Percentiles rank a stretch among this genome's conserved stretches.
phyloP scores from a whole-genome alignment of 2,888 invertebrate species.

The Altica lythri region DNA sequence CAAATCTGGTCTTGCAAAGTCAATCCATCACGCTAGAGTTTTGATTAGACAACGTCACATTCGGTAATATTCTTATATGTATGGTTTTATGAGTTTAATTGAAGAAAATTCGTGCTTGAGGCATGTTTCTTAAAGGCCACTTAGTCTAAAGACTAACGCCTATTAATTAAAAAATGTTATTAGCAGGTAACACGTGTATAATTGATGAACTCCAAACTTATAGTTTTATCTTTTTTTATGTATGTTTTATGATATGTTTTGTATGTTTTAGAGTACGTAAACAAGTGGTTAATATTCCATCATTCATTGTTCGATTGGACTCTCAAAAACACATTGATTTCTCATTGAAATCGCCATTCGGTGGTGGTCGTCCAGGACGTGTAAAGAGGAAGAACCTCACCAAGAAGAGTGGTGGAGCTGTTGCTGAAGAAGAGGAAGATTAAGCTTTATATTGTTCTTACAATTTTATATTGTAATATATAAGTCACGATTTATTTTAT shows the following conservation, averaged over 20 bases:
- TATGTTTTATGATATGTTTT: too few relatives aligned
- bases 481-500: slow-evolving; percentile 7
- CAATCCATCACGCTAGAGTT: slow-evolving; percentile 99
- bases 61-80: slow-evolving; percentile 68
- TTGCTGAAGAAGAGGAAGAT: slow-evolving; percentile 83
- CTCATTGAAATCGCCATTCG: slow-evolving; percentile 97
- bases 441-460: slow-evolving; percentile 34
- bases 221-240: too few relatives aligned
- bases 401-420: slow-evolving; percentile 84
- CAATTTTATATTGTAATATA: slow-evolving; percentile 10
- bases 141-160: slow-evolving; percentile 42
- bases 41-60: slow-evolving; percentile 99
- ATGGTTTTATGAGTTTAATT: slow-evolving; percentile 18
- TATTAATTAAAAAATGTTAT: slow-evolving; percentile 55
- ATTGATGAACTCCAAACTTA: too few relatives aligned
- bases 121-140: slow-evolving; percentile 39
- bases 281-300: slow-evolving; percentile 98
- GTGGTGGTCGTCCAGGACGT: slow-evolving; percentile 97
- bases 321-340: slow-evolving; percentile 98
- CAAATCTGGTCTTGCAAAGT: slow-evolving; percentile 98
- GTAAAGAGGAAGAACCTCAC: slow-evolving; percentile 99
- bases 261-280: slow-evolving; percentile 91
- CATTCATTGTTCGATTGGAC: slow-evolving; percentile 95
- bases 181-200: too few relatives aligned
- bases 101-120: slow-evolving; percentile 21